Percentiles rank a stretch among this genome's conserved stretches.
Evolutionary conservation across 2,797 vertebrate species (phyloP).

Genomic region (Simalia tracyae): DNA sequence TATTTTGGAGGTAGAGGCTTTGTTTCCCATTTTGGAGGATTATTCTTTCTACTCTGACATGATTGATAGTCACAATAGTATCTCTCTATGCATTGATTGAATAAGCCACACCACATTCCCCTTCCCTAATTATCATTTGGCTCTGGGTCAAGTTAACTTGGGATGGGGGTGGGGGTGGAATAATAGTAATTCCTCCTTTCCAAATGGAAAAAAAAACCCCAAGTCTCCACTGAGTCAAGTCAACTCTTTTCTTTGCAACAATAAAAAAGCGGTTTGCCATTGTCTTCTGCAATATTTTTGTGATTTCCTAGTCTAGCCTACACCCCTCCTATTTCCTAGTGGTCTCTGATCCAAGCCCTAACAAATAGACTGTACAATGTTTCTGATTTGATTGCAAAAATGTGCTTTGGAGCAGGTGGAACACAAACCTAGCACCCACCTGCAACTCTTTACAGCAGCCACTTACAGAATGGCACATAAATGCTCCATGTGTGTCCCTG

Average conservation of each 20-base stretch:
- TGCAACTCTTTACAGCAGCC: not conserved
- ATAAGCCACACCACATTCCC: not conserved
- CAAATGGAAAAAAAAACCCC: rapidly evolving
- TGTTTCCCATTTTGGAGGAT: not conserved
- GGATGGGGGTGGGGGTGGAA: not conserved
- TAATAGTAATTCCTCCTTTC: not conserved
- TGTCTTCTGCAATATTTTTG: not conserved
- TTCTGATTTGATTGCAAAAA: not conserved
- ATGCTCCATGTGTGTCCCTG: not conserved
- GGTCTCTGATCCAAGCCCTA: too few species aligned
- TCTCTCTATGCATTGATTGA: not conserved
- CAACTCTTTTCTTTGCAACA: not conserved
- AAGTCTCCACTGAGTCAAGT: not conserved
- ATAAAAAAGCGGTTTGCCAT: not conserved
- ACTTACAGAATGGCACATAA: not conserved
- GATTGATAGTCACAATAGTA: not conserved
- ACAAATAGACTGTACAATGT: not conserved
- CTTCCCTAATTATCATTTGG: not conserved
- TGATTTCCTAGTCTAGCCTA: not conserved
- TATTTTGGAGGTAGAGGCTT: not conserved
- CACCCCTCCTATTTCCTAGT: not conserved
- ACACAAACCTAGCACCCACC: not conserved
- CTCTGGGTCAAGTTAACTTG: not conserved
- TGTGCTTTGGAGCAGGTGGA: not conserved
- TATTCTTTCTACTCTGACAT: not conserved